Conservation (phyloP, 1,140 invertebrate species). For the Argopecten irradians region DNA sequence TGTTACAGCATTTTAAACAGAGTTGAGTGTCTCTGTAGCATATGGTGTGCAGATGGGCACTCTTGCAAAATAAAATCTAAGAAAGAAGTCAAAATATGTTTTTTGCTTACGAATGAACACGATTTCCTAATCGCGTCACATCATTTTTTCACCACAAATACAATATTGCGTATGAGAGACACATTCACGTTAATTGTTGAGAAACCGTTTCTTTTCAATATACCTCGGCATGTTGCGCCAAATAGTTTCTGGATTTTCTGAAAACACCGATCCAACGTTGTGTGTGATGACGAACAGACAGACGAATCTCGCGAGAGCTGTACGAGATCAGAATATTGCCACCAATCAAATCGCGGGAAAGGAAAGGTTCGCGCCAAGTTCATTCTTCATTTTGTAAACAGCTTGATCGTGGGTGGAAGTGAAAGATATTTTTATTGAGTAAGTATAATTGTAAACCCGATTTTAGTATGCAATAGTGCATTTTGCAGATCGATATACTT, state of each 20-base stretch:
- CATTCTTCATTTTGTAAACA: conserved; percentile 11
- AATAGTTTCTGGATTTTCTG: neutral
- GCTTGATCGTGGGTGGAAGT: neutral
- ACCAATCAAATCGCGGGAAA: conserved; percentile 8
- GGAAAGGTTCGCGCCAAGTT: conserved; percentile 13
- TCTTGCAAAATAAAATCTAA: neutral
- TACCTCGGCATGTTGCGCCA: neutral
- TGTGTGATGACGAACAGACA: conserved; percentile 8
- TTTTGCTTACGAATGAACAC: neutral
- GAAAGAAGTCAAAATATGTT: neutral
- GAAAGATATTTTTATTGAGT: neutral
- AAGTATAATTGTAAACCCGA: neutral
- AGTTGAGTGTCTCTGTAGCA: neutral
- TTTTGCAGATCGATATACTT: neutral
- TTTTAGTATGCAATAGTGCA: neutral
- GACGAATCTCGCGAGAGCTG: neutral
- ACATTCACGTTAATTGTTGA: neutral
- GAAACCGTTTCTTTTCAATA: neutral
- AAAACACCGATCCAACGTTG: conserved; percentile 1
- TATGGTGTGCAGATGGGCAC: neutral
- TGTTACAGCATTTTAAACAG: neutral
- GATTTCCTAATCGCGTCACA: neutral
- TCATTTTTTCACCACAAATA: neutral
- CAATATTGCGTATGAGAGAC: neutral
- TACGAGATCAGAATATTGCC: neutral